phyloP scores from a whole-genome alignment of 1,140 invertebrate species.

The Mycetomoellerius zeteki region DNA sequence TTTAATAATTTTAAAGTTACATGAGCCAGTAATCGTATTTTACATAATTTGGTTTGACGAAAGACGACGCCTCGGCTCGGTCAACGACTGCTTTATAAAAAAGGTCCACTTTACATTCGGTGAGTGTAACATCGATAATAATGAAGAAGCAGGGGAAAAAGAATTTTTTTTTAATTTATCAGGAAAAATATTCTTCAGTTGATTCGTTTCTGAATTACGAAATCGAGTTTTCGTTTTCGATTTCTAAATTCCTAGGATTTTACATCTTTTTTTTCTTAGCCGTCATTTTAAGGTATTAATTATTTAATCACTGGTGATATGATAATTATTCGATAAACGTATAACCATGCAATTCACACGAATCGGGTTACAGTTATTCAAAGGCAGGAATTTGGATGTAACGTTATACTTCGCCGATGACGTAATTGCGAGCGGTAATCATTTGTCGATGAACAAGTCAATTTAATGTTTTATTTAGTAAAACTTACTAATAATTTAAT shows the following conservation, averaged over 20 bases:
- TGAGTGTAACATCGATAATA: background rate
- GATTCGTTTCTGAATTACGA: background rate
- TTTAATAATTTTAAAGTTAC: background rate
- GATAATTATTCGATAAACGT: conserved; percentile 26
- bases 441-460: conserved; percentile 1
- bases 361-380: conserved; percentile 71
- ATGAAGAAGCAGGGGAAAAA: background rate
- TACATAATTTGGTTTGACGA: background rate
- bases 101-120: background rate
- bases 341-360: conserved; percentile 12
- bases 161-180: background rate
- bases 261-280: background rate
- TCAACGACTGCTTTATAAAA: background rate
- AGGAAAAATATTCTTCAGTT: background rate
- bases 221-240: conserved; percentile 24
- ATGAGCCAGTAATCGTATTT: background rate
- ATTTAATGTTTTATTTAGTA: background rate
- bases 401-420: conserved; percentile 67
- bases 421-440: background rate
- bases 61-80: background rate
- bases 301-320: background rate
- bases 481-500: too few species aligned
- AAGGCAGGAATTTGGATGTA: conserved; percentile 72
- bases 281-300: background rate
- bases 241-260: background rate